phyloP scores from a whole-genome alignment of 2,113 vertebrate species.

The Prunella fulvescens region DNA sequence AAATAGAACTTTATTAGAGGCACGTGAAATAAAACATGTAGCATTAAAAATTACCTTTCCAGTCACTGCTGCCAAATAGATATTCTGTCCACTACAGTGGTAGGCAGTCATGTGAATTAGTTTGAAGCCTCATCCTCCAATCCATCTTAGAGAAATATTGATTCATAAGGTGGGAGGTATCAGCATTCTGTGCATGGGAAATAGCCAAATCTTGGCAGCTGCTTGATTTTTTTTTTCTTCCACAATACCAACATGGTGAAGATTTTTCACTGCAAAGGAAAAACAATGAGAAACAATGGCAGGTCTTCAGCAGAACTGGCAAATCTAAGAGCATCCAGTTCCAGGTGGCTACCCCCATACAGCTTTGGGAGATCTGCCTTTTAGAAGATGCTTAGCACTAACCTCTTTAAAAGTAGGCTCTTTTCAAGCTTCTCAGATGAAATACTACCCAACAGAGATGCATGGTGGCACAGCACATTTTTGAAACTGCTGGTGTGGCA shows the following conservation, averaged over 20 bases:
- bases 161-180: background rate
- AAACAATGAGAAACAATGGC: background rate
- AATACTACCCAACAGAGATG: background rate
- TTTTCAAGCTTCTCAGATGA: background rate
- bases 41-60: background rate
- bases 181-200: background rate
- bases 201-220: background rate
- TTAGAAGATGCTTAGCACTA: background rate
- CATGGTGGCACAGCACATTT: background rate
- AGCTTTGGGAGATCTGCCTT: background rate
- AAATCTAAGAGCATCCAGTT: background rate
- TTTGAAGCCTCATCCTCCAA: background rate
- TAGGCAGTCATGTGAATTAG: background rate
- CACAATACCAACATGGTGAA: background rate
- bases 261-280: background rate
- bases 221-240: background rate
- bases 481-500: background rate
- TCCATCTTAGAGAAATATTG: background rate
- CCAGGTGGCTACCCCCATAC: background rate
- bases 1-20: background rate
- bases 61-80: background rate
- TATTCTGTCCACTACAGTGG: background rate
- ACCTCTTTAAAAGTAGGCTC: background rate
- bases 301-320: background rate
- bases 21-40: background rate